These are phyloP conservation scores for Scrobipalpa atriplicella DNA, from an alignment of 2,888 invertebrate genomes.

Conservation along the genomic window DNA sequence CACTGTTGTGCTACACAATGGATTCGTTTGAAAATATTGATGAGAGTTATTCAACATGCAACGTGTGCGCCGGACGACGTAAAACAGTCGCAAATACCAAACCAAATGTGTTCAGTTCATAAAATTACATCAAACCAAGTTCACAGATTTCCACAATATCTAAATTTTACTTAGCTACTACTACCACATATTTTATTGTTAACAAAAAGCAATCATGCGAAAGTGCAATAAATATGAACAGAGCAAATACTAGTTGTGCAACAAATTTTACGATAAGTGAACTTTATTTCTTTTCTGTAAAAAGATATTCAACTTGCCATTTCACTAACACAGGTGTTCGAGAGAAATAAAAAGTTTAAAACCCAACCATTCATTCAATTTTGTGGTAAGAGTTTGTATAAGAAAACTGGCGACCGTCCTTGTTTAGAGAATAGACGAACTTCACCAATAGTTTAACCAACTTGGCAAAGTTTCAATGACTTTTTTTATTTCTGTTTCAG, in stretches of 20 bases:
- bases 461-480: constrained; percentile 59
- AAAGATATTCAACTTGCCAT: neutral
- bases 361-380: neutral
- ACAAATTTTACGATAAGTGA: constrained; percentile 19
- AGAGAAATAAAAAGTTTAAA: constrained; percentile 4
- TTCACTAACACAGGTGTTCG: constrained; percentile 14
- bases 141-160: too few species aligned
- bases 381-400: neutral
- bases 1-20: constrained; percentile 52
- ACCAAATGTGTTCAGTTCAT: neutral
- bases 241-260: neutral
- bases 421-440: constrained; percentile 37
- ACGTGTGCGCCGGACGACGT: constrained; percentile 39
- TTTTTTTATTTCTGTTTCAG: constrained; percentile 38
- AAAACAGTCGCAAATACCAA: neutral
- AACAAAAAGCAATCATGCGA: neutral
- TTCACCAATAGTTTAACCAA: constrained; percentile 40
- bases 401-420: constrained; percentile 27
- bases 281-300: constrained; percentile 1
- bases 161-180: too few species aligned
- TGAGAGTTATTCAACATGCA: constrained; percentile 63
- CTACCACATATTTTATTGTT: neutral
- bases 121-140: neutral
- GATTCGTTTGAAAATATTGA: constrained; percentile 69
- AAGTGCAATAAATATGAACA: neutral